phyloP scores from a whole-genome alignment of 2,113 vertebrate genomes.

The Opisthocomus hoazin region DNA sequence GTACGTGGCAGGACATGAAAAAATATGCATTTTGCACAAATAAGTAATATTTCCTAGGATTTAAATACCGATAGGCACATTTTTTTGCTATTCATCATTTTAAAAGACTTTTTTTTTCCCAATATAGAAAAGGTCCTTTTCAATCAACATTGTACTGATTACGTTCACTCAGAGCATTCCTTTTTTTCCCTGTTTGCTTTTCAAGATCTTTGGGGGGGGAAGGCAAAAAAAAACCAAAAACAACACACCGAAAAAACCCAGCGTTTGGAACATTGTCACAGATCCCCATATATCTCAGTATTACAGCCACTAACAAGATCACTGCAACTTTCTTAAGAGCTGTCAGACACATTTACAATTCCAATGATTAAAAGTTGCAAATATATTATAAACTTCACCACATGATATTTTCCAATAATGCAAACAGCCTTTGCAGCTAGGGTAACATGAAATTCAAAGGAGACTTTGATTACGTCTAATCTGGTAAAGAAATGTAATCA shows the following conservation, averaged over 20 bases:
- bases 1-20: constrained; percentile 2
- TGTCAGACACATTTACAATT: constrained; percentile 29
- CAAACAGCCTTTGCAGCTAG: constrained; percentile 59
- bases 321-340: constrained; percentile 56
- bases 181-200: neutral
- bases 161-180: neutral
- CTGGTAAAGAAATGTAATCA: constrained; percentile 67
- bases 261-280: constrained; percentile 10
- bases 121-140: neutral
- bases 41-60: neutral
- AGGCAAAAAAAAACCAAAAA: neutral
- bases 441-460: constrained; percentile 62
- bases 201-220: neutral
- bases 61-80: constrained; percentile 35
- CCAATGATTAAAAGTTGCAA: constrained; percentile 66
- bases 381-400: constrained; percentile 59
- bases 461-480: constrained; percentile 68
- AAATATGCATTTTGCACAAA: neutral
- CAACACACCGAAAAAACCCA: too few species aligned
- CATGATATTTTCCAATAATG: constrained; percentile 57
- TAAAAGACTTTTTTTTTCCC: neutral
- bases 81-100: neutral
- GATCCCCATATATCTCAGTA: neutral
- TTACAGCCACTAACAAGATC: neutral
- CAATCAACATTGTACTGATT: neutral